Percentiles rank a stretch among this genome's conserved stretches.
Evolutionary conservation across 2,113 vertebrate genomes (phyloP).

Genomic region (Serilophus lunatus): DNA sequence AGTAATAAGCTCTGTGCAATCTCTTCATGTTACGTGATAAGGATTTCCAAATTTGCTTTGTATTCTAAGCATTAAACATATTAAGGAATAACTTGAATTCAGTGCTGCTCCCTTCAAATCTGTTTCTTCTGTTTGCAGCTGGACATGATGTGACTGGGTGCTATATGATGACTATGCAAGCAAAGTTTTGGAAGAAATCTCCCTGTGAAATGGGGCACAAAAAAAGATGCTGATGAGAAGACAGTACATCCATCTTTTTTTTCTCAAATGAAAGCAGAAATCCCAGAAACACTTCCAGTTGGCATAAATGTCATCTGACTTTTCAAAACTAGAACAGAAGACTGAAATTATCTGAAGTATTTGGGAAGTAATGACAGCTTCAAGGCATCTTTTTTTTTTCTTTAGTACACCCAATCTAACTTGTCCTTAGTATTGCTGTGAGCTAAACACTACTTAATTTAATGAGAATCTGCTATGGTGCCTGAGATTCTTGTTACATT

Average conservation of each 20-base stretch:
- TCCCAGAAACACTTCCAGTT: neutral
- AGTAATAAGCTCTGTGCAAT: neutral
- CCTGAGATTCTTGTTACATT: neutral
- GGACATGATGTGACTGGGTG: slow-evolving; percentile 85
- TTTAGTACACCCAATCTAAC: neutral
- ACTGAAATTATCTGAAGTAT: neutral
- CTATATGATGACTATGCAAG: neutral
- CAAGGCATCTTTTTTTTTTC: neutral
- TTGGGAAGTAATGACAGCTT: neutral
- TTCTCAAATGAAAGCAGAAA: neutral
- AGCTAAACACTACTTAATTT: neutral
- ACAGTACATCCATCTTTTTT: neutral
- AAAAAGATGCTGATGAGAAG: neutral
- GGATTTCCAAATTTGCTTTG: neutral
- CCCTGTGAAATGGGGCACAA: neutral
- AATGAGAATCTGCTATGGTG: neutral
- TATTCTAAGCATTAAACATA: neutral
- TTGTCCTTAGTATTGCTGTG: neutral
- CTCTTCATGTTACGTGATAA: neutral
- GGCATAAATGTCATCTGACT: neutral
- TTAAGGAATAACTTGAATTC: neutral
- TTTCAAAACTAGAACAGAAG: neutral
- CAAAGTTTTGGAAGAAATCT: neutral
- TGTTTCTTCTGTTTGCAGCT: slow-evolving; percentile 79
- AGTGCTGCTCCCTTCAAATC: neutral